A percentile compares a stretch with the other conserved stretches of the same genome.
These are phyloP conservation scores for Engystomops pustulosus DNA, from an alignment of 2,113 vertebrate species.

Conservation along the genomic window DNA sequence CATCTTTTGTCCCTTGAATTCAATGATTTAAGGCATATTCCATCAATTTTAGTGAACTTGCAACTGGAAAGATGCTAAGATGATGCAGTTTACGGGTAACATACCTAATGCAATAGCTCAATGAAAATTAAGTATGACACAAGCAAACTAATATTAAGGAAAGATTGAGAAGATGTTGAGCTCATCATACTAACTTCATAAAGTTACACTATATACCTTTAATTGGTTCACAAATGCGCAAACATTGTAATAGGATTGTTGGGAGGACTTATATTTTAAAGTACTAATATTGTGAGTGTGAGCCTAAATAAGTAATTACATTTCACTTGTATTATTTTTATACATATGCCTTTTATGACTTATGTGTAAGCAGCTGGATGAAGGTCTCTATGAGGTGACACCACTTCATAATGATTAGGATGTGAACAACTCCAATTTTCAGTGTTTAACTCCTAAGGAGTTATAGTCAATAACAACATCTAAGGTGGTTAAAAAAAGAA, in stretches of 20 bases:
- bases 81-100: background rate
- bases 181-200: background rate
- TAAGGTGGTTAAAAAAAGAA: too few species aligned
- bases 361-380: too few species aligned
- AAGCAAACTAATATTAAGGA: background rate
- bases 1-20: constrained; percentile 19
- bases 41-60: constrained; percentile 21
- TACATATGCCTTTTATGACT: too few species aligned
- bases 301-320: background rate
- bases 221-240: background rate
- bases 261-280: background rate
- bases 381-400: too few species aligned
- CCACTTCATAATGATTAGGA: too few species aligned
- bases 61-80: constrained; percentile 10
- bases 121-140: background rate
- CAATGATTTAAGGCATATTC: constrained; percentile 24
- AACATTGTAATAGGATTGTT: background rate
- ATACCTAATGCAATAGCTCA: background rate
- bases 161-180: background rate
- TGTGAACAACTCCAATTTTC: too few species aligned
- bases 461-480: too few species aligned
- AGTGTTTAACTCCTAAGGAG: too few species aligned
- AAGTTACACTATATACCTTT: background rate
- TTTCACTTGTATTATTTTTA: too few species aligned
- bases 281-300: background rate